These are phyloP conservation scores for Odontomyia ornata DNA, from an alignment of 2,888 invertebrate genomes.

Conservation along the genomic window DNA sequence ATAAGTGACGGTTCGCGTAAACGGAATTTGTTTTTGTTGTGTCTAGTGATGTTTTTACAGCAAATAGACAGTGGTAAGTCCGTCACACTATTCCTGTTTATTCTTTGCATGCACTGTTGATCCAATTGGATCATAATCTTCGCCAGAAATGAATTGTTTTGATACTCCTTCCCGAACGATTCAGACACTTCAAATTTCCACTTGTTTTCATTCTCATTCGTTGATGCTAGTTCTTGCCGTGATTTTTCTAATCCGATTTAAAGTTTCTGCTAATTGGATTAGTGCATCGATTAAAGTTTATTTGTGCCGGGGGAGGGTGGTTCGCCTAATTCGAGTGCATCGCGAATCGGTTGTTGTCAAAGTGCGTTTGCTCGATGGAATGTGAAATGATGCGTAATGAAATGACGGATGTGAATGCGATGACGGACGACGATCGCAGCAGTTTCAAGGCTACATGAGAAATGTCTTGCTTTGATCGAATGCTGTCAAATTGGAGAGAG, in stretches of 20 bases:
- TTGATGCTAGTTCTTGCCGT: neutral
- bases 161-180: too few relatives aligned
- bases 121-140: neutral
- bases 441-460: neutral
- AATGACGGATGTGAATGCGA: neutral
- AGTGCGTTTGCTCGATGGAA: neutral
- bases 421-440: slow-evolving; percentile 1
- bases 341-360: neutral
- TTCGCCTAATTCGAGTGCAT: neutral
- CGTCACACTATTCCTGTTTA: too few relatives aligned
- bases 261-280: slow-evolving; percentile 27
- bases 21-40: slow-evolving; percentile 46
- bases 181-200: too few relatives aligned
- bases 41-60: slow-evolving; percentile 46
- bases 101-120: too few relatives aligned
- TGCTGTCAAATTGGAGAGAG: neutral
- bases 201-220: neutral
- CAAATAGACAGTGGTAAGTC: slow-evolving; percentile 49
- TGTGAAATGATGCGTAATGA: too few relatives aligned
- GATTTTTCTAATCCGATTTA: slow-evolving; percentile 19
- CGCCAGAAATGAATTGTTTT: neutral
- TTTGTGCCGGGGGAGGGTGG: neutral
- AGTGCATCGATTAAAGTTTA: slow-evolving; percentile 1
- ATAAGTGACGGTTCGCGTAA: slow-evolving; percentile 47
- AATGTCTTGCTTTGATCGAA: neutral